Conservation (phyloP, 2,888 invertebrate genomes). For the Drosophila demipolita region DNA sequence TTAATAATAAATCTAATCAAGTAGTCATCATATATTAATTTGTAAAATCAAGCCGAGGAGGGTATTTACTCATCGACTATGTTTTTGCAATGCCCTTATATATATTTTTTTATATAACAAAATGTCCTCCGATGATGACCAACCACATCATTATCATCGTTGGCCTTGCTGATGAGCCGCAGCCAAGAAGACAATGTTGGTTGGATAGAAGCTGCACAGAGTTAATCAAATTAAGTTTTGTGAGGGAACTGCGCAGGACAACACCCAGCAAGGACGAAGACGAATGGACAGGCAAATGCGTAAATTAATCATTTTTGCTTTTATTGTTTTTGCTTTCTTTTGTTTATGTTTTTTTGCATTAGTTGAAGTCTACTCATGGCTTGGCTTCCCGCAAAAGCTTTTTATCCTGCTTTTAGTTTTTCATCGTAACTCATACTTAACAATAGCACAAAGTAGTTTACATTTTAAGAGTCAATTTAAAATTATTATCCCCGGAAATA, state of each 20-base stretch:
- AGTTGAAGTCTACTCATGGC: slow-evolving; percentile 9
- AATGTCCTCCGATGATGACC: slow-evolving; percentile 50
- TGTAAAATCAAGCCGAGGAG: slow-evolving; percentile 28
- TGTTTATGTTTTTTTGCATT: slow-evolving; percentile 17
- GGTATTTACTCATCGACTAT: slow-evolving; percentile 29
- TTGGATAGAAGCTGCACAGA: slow-evolving; percentile 45
- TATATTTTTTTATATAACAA: slow-evolving; percentile 21
- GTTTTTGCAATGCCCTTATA: neutral
- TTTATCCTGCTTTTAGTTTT: neutral
- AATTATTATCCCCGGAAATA: neutral
- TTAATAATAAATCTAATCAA: neutral
- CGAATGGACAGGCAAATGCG: slow-evolving; percentile 49
- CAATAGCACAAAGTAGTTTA: neutral
- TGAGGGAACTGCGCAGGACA: slow-evolving; percentile 39
- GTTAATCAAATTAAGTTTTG: slow-evolving; percentile 78
- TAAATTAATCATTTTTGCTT: slow-evolving; percentile 75
- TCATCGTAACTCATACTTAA: neutral
- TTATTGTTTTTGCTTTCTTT: slow-evolving; percentile 16
- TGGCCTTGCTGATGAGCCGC: slow-evolving; percentile 52
- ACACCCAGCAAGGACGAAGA: slow-evolving; percentile 22
- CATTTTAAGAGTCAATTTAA: neutral
- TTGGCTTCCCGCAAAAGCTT: slow-evolving; percentile 8
- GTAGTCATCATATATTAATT: neutral
- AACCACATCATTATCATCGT: slow-evolving; percentile 67
- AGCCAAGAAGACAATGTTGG: slow-evolving; percentile 57